Base-by-base conservation (phyloP, 2,888 invertebrate genomes). In the Mythimna albipuncta region DNA sequence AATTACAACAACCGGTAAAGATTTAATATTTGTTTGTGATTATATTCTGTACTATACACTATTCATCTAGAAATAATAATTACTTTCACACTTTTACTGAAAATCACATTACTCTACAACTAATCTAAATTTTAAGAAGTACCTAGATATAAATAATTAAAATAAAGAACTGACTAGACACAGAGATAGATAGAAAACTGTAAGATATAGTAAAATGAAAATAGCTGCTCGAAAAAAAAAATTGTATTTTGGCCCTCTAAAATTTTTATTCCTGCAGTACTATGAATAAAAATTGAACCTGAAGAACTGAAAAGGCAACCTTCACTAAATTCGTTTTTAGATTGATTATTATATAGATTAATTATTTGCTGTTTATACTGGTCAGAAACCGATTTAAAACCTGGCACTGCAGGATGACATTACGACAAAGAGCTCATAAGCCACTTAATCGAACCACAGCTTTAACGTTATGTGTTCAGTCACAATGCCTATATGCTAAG, bases 151-250 rank as follows among this genome's bases (percentile, higher is more conserved):
- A 72, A 50, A 50, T 68, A 63, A 21, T n/a, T 66, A 35, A 67
- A 69, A 64, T 67, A 75, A 75, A 68, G 44, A 64, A 73, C 57
- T 83, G 83, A 82, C 82, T 82, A 82, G 82, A 77, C 32, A 67
- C n/a, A 75, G 70, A 58, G 65, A 75, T 75, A 59, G 61, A 61
- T 72, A 21, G 58, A 63, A 50, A 61, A 55, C 55, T 64, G 26
- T 44, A 26, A 58, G 26, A 64, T 26, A 44, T 11, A 62, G 13
- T 41, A 6, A 78, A 59, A 64, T 38, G 32, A 54, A 68, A 64
- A 59, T 44, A 59, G 58, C 47, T 69, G 63, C 52, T 38, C 7
- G 11, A 44, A 75, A 75, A 58, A 6, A 58, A 50, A 47, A 32
- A 44, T 10, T 16, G 2, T 50, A 3, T 63, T 52, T 41, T 52